Base-by-base conservation (phyloP, 2,888 invertebrate species). In the Drosophila heteroneura region DNA sequence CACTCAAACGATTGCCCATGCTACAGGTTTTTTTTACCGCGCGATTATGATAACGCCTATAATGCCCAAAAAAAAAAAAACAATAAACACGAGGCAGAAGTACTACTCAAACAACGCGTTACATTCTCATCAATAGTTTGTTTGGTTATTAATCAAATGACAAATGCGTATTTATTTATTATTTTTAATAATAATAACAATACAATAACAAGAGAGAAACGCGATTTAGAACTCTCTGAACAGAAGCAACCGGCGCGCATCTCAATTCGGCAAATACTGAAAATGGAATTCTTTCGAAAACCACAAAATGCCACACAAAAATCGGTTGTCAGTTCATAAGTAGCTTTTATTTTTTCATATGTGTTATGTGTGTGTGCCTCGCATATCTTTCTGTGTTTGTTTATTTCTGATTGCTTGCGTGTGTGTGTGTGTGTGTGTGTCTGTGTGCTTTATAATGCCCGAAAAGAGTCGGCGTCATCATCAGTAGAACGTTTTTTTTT, bases 1-100 rank as follows among this genome's bases (percentile, higher is more conserved):
- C 91, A 81, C 93, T 92, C 82, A 91, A 84, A 83, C 92, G 92
- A 90, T 93, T 93, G 88, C 93, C 93, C 93, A 93, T 93, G 88
- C 91, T 92, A 90, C 80, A 79, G 67, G 70, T 74, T 83, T 82
- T 75, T 39, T 35, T 71, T 57, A 39, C 30, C 56, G 35, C 65
- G 33, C 74, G 70, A 56, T 74, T 69, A 60, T 41, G 67, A 68
- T 63, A 74, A 78, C 49, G 56, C 53, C 59, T 32, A 26, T 39
- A 61, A 41, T 12, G 49, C 39, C 30, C n/a, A 44, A 32, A 35
- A 12, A 22, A 22, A 22, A 4, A 14, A 12, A 2, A 26, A 56
- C 16, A 26, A 41, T 41, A 32, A 22, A 67, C 14, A 39, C 16
- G 12, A 19, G 1, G 3, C 26, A 9, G 47, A 47, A 22, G 37